Percentiles rank a stretch among this genome's conserved stretches.
Evolutionary conservation across 2,797 vertebrate genomes (phyloP).

Genomic region (Lophius americanus): DNA sequence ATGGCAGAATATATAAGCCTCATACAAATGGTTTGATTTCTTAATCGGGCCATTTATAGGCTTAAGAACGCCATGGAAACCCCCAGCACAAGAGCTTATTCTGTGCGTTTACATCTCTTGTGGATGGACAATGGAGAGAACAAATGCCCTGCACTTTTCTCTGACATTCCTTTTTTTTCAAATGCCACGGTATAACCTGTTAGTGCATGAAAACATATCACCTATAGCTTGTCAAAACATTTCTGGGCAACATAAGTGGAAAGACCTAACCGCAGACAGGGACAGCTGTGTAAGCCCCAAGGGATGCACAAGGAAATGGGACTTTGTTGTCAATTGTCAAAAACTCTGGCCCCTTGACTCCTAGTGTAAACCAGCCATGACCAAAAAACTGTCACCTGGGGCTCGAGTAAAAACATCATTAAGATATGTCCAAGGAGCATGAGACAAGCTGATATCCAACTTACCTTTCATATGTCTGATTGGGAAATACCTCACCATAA

Average conservation of each 20-base stretch:
- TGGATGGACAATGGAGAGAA: slow-evolving; percentile 17
- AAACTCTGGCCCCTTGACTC: slow-evolving; percentile 28
- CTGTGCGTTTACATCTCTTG: slow-evolving; percentile 20
- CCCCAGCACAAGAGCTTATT: slow-evolving; percentile 52
- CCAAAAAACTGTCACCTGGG: slow-evolving; percentile 71
- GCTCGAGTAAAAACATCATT: slow-evolving; percentile 63
- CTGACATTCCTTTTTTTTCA: slow-evolving; percentile 42
- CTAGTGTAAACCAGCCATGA: slow-evolving; percentile 50
- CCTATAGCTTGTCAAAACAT: slow-evolving; percentile 64
- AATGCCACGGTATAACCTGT: slow-evolving; percentile 23
- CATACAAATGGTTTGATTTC: slow-evolving; percentile 64
- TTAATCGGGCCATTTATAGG: slow-evolving; percentile 74
- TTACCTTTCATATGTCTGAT: slow-evolving; percentile 57
- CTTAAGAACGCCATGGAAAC: slow-evolving; percentile 42
- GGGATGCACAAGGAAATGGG: slow-evolving; percentile 37
- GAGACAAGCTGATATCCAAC: slow-evolving; percentile 49
- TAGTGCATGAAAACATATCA: slow-evolving; percentile 59
- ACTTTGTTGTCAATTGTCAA: slow-evolving; percentile 67
- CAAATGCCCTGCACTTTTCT: slow-evolving; percentile 24
- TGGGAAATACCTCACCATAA: slow-evolving; percentile 57
- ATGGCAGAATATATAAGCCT: slow-evolving; percentile 55
- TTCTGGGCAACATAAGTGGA: slow-evolving; percentile 47
- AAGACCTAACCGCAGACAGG: slow-evolving; percentile 43
- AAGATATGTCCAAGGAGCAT: slow-evolving; percentile 55
- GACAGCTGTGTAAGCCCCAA: slow-evolving; percentile 34